A percentile compares a stretch with the other conserved stretches of the same genome.
Conservation (phyloP, 1,140 invertebrate species). For the Laodelphax striatellus region DNA sequence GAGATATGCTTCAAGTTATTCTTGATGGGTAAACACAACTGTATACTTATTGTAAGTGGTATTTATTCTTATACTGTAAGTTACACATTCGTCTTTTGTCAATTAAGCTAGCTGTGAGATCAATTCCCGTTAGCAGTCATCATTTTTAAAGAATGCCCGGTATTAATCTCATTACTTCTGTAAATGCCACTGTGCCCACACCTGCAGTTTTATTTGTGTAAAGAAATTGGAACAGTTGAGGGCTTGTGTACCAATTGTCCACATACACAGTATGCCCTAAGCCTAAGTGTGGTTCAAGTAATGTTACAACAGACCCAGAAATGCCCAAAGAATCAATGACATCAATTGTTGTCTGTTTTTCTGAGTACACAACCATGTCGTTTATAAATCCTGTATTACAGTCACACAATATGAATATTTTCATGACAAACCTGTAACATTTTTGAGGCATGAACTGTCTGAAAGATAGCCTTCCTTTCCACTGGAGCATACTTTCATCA, state of each 20-base stretch:
- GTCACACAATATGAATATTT: slow-evolving; percentile 25
- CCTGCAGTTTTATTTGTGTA: slow-evolving; percentile 24
- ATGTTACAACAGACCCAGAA: slow-evolving; percentile 27
- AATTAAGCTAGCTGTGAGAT: no score
- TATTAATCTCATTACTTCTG: no score
- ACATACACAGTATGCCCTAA: slow-evolving; percentile 28
- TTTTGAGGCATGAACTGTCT: slow-evolving; percentile 29
- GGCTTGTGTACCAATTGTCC: slow-evolving; percentile 32
- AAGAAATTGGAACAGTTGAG: slow-evolving; percentile 24
- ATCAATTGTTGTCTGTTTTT: slow-evolving; percentile 13
- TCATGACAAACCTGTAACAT: slow-evolving; percentile 26
- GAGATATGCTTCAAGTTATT: no score
- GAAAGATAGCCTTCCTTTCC: slow-evolving; percentile 27
- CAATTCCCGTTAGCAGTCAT: no score
- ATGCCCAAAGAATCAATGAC: slow-evolving; percentile 20
- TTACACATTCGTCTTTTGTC: no score
- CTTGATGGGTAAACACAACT: no score
- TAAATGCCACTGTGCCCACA: slow-evolving; percentile 28
- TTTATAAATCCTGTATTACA: slow-evolving; percentile 23
- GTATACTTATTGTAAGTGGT: no score
- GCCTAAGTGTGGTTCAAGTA: slow-evolving; percentile 22
- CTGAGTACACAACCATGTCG: slow-evolving; percentile 26
- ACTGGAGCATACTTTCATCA: slow-evolving; percentile 26
- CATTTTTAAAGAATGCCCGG: no score
- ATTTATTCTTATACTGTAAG: no score